Base-by-base conservation (phyloP, 2,888 invertebrate species). In the Sminthurinus aureus region DNA sequence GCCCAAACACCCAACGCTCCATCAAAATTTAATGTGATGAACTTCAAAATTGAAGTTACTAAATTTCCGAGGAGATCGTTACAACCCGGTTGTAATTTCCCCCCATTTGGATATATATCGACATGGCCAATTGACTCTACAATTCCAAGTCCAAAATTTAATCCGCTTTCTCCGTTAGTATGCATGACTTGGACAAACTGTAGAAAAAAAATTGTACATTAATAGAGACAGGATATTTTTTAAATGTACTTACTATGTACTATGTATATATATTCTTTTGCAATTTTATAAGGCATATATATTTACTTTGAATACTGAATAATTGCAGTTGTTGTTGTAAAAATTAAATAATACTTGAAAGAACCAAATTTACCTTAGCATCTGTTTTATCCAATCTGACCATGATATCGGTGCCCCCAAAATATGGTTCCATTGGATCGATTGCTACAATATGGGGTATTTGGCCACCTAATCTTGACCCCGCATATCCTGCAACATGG, bases 361-460 rank as follows among this genome's bases (percentile, higher is more conserved):
- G n/a, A n/a, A n/a, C n/a, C n/a, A n/a, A n/a, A n/a, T n/a, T n/a
- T n/a, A n/a, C n/a, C n/a, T 91, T 91, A 0, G 93, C 93, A 85
- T 94, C 93, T 0, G 90, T 89, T 8, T 90, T 89, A 87, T 93
- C 93, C 84, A 94, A 89, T 11, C 92, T 91, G 85, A 93, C 91
- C 0, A 90, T 90, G 13, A 89, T 86, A 80, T 90, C 89, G 81
- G 89, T 89, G 1, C 90, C 90, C n/a, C 90, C 91, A 89, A 93
- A 94, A 87, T 93, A 93, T 0, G 93, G 93, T 83, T 93, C 93
- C 0, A 93, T 93, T 12, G 94, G 93, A 88, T 94, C 94, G 84
- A 94, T 89, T 69, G 93, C 94, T 91, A 89, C 90, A 84, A 89
- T 89, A 80, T 87, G 85, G 18, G 86, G 84, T 58, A 89, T 71